Evolutionary conservation across 2,113 vertebrate genomes (phyloP), one percentile per base, ranked within the genome.

Genomic region (Rostratula benghalensis): DNA sequence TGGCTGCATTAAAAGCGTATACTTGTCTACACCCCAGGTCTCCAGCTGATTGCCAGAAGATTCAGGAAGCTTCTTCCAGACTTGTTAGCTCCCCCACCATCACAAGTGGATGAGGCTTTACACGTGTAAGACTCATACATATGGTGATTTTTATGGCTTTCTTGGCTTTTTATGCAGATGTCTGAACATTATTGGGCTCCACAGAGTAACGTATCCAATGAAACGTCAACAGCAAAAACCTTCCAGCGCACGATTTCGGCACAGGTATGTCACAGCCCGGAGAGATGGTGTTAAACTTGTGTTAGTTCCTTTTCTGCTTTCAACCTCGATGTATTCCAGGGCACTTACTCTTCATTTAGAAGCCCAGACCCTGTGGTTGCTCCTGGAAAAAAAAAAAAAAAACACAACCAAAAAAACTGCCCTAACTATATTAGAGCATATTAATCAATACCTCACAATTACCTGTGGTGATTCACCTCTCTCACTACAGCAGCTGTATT

Each of bases 161-260:
- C 84, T 96, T 73, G 95, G 28, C 27, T 83, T 92, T 94, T 97
- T 54, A 14, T 95, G 81, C 97, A 99, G 99, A 99, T 99, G 99
- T 99, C 99, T 31, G 99, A 99, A 94, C 99, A 99, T 96, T 99
- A 99, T 73, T 99, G 99, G 99, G 99, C 99, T 73, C 99, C 99
- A 15, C 99, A 99, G 97, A 99, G 99, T 89, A 99, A 99, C 0
- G 98, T 99, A 50, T 99, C 99, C 87, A 99, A 99, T 35, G 99
- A 99, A 98, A 99, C 99, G 0, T 99, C 99, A 79, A 99, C 99
- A 60, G 99, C 99, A 95, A 99, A 99, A 98, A 99, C 99, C 95
- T 99, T 99, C 98, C 99, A 99, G 97, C 98, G 99, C 70, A 99
- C 99, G 3, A 99, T 99, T 96, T 99, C 99, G 56, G 99, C 99